Base-by-base conservation (phyloP, 2,113 vertebrate genomes). In the Cavia porcellus region DNA sequence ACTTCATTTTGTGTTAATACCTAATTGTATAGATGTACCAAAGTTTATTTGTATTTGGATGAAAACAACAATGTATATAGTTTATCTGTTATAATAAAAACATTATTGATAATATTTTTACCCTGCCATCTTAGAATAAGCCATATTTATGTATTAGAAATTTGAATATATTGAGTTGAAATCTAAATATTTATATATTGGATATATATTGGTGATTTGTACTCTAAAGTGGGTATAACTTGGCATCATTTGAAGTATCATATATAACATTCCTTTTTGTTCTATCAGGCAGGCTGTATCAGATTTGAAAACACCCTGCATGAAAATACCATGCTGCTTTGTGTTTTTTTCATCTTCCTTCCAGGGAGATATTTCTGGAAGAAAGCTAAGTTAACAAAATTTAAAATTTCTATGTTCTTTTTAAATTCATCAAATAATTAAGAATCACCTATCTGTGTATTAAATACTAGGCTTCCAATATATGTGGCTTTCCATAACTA, bases 81-180 rank as follows among this genome's bases (percentile, higher is more conserved):
- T 91, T 93, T 59, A 50, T 50, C 42, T 92, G 8, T 82, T 86
- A 42, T 70, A 42, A 77, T 45, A 14, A 91, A 89, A 74, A 50
- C 5, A 79, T 28, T 32, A 10, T n/a, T 88, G 55, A 66, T 12
- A 32, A 66, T 30, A 64, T 80, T 75, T 79, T 79, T 17, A 62
- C 0, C 59, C 6, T 38, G 38, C 14, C 30, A 74, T 7, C 10
- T 52, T 96, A 66, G 12, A 30, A 57, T 77, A 82, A 94, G 61
- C 35, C 13, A 62, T 6, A 92, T 95, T 66, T 70, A 30, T 80
- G 14, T 61, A 45, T 15, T 15, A 59, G 1, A 66, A 10, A 74
- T 84, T 30, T 84, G 19, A 84, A 94, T 95, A 77, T 90, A 28
- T 25, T 80, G 47, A 80, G 25, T 89, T 57, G 83, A 89, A 89